Conservation (phyloP, 1,140 invertebrate genomes). For the Ceratina australensis region DNA sequence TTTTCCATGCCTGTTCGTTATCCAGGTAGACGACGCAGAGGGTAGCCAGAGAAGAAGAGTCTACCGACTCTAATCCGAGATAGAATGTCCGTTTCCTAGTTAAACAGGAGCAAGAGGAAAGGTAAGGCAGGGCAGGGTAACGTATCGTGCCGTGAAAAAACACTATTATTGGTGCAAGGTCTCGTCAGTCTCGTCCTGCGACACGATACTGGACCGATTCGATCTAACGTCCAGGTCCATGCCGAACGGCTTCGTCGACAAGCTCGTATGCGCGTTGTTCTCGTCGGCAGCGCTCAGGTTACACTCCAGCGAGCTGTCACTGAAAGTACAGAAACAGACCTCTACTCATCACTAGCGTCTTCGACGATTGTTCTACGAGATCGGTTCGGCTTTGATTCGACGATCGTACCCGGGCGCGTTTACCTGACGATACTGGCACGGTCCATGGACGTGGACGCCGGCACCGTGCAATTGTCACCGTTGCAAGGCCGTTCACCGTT, state of each 20-base stretch:
- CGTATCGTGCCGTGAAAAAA: constrained; percentile 17
- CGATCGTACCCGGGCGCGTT: constrained; percentile 57
- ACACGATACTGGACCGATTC: constrained; percentile 80
- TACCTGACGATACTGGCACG: constrained; percentile 75
- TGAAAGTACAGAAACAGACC: constrained; percentile 79
- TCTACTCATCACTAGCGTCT: constrained; percentile 74
- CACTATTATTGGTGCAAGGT: constrained; percentile 56
- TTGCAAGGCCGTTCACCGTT: constrained; percentile 58
- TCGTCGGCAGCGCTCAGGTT: constrained; percentile 72
- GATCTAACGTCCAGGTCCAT: constrained; percentile 81
- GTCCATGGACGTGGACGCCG: constrained; percentile 57
- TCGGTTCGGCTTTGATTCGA: constrained; percentile 38
- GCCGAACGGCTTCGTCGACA: constrained; percentile 77
- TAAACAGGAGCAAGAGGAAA: not conserved
- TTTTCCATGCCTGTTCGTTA: not conserved
- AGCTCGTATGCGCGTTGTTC: constrained; percentile 64
- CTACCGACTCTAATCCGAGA: too few species aligned
- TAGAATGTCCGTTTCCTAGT: not conserved
- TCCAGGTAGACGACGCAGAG: constrained; percentile 1
- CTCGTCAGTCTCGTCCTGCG: constrained; percentile 78
- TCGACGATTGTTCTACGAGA: constrained; percentile 35
- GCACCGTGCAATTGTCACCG: constrained; percentile 52
- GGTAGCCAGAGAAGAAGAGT: too few species aligned
- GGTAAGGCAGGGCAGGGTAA: constrained; percentile 38
- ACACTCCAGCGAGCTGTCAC: constrained; percentile 79